Percentiles rank a stretch among this genome's conserved stretches.
Evolutionary conservation across 2,113 vertebrate species (phyloP).

Genomic region (sheep (Ovis aries)): ARS-UI_Ramb_v3.0 NC_056067.1:13006001-13006500

Average conservation of each 20-base stretch:
- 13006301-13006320: not conserved
- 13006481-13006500: not conserved
- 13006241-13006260: not conserved
- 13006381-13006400: too few species aligned
- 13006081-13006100: not conserved
- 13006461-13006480: not conserved
- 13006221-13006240: fast-evolving
- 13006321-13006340: fast-evolving
- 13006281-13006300: not conserved
- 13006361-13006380: fast-evolving
- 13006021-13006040: not conserved
- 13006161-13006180: fast-evolving
- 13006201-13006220: not conserved
- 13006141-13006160: not conserved
- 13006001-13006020: too few species aligned
- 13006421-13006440: fast-evolving
- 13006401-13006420: not conserved
- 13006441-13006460: fast-evolving
- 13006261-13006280: not conserved
- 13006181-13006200: fast-evolving
- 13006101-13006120: too few species aligned
- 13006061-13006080: not conserved
- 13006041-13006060: not conserved
- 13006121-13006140: fast-evolving
- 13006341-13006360: not conserved